Base-by-base conservation (phyloP, 2,888 invertebrate genomes). In the Linnaemya vulpina region DNA sequence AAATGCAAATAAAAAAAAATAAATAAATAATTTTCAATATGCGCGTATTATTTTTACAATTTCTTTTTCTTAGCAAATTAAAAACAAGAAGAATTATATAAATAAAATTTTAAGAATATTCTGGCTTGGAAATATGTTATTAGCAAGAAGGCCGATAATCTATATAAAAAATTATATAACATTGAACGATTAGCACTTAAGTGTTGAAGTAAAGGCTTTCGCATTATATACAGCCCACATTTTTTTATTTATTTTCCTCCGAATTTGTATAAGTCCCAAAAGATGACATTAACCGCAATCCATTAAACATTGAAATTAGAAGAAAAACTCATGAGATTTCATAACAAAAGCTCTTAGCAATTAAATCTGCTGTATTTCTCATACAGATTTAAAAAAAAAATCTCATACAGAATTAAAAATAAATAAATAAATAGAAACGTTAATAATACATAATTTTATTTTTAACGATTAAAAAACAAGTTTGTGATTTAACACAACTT, bases 181-280 rank as follows among this genome's bases (percentile, higher is more conserved):
- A 30, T 30, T 22, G 30, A 55, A 30, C 30, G 5, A 15, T 25
- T 25, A 25, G 10, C 55, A 53, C 11, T 49, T 17, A 17, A 30
- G 30, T 30, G 30, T 30, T 30, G 30, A 30, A 30, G 30, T 30
- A 30, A 30, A 30, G 2, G 2, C 43, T 73, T 83, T 75, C 38
- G 73, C 73, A 40, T 40, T 67, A 67, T 70, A 68, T 77, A 5
- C 1, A 60, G 51, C 75, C 71, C 76, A 74, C 60, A 65, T 84
- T 13, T 40, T 67, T 71, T 86, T 83, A 86, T 86, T 87, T 87
- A 83, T 22, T 73, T 83, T 65, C 71, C 63, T 40, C 40, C 49
- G 46, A 43, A 70, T 53, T 58, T 86, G 78, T 62, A 25, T 13
- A 22, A 58, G 49, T 43, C n/a, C 60, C 46, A 55, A 84, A 67